These are phyloP conservation scores for Pluvianellus socialis DNA, from an alignment of 2,113 vertebrate genomes.

Conservation along the genomic window DNA sequence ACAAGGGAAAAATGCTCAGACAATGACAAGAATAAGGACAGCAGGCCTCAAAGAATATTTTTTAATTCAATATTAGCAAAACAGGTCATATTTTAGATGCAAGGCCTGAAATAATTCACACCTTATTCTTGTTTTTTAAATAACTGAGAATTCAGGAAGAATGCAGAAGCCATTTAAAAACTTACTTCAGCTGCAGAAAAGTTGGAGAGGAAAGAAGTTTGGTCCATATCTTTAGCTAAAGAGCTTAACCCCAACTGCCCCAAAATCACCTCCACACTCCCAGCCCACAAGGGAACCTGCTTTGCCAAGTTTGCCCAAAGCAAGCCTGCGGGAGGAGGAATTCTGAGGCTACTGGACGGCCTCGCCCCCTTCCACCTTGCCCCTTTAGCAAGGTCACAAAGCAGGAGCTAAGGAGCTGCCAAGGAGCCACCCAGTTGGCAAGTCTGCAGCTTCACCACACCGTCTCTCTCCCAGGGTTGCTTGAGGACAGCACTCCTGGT, in stretches of 20 bases:
- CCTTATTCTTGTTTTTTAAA: conserved; percentile 17
- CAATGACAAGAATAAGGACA: background rate
- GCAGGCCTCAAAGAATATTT: conserved; percentile 4
- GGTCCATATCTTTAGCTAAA: background rate
- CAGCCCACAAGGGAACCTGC: background rate
- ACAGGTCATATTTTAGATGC: background rate
- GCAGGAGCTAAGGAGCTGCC: background rate
- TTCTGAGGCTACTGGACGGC: background rate
- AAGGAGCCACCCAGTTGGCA: background rate
- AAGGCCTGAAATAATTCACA: conserved; percentile 15
- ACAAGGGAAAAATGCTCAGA: background rate
- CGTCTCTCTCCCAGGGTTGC: fast-evolving
- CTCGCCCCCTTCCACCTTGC: background rate
- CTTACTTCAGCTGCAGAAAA: background rate
- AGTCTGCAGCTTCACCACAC: background rate
- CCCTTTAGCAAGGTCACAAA: background rate
- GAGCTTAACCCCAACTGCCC: background rate
- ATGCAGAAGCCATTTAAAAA: conserved; percentile 14
- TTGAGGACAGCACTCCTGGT: background rate
- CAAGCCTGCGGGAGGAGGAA: background rate
- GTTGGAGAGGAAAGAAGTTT: background rate
- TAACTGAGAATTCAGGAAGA: background rate
- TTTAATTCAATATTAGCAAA: conserved; percentile 33
- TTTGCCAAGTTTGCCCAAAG: background rate
- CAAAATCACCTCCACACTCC: background rate